Conservation (phyloP, 2,888 invertebrate species). For the Drosophila algonquin region DNA sequence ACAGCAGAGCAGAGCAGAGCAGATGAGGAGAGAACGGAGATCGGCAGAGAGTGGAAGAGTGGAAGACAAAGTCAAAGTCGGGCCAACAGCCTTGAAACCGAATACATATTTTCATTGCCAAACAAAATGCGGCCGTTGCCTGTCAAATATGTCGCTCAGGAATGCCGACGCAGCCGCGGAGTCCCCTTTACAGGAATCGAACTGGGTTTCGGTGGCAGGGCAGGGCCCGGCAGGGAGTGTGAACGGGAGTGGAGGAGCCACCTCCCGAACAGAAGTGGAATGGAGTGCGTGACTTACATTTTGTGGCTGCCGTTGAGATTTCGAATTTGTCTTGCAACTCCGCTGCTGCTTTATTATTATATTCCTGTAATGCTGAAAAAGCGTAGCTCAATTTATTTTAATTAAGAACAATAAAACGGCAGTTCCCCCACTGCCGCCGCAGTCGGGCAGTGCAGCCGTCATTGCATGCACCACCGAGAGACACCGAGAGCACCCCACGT, state of each 20-base stretch:
- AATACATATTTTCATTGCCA: slow-evolving; percentile 68
- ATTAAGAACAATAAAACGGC: slow-evolving; percentile 82
- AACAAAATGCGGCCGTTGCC: slow-evolving; percentile 64
- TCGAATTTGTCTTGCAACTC: slow-evolving; percentile 41
- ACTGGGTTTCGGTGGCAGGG: background rate
- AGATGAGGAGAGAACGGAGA: background rate
- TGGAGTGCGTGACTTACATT: slow-evolving; percentile 72
- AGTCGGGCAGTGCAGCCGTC: slow-evolving; percentile 38
- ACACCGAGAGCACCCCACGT: slow-evolving; percentile 5
- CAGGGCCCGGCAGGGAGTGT: background rate
- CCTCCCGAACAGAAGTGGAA: slow-evolving; percentile 1
- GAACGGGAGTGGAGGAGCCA: background rate
- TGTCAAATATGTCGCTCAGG: slow-evolving; percentile 75
- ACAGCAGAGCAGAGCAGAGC: background rate
- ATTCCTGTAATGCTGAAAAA: slow-evolving; percentile 78
- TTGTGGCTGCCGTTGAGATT: slow-evolving; percentile 64
- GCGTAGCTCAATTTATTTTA: slow-evolving; percentile 83
- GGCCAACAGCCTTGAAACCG: slow-evolving; percentile 74
- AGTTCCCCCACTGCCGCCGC: background rate
- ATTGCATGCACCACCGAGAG: slow-evolving; percentile 51
- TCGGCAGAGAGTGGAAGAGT: slow-evolving; percentile 2
- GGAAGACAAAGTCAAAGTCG: slow-evolving; percentile 39
- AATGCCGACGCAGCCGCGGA: slow-evolving; percentile 38
- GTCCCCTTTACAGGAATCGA: slow-evolving; percentile 28
- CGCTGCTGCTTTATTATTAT: slow-evolving; percentile 62